A percentile compares a stretch with the other conserved stretches of the same genome.
These are phyloP conservation scores for Schizotus pectinicornis DNA, from an alignment of 2,888 invertebrate genomes.

Conservation along the genomic window DNA sequence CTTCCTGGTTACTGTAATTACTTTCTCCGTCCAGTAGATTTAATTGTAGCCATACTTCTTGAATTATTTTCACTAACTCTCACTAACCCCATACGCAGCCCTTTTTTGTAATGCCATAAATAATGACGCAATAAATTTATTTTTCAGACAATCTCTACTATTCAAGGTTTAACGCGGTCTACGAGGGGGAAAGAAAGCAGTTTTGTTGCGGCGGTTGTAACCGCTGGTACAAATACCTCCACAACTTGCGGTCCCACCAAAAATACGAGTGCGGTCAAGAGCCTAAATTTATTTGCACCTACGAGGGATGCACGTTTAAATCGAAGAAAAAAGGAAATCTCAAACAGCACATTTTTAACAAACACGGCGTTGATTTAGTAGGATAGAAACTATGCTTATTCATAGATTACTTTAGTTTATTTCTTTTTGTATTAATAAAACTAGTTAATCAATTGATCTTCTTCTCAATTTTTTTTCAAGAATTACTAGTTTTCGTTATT, in stretches of 20 bases:
- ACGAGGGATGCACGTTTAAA: constrained; percentile 42
- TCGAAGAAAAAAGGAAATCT: constrained; percentile 48
- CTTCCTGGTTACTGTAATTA: too few relatives aligned
- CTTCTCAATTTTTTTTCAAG: background rate
- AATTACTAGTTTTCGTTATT: background rate
- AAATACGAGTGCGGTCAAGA: constrained; percentile 62
- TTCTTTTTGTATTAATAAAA: background rate
- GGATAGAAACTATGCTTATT: constrained; percentile 5
- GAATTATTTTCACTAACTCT: constrained; percentile 7
- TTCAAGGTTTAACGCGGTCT: background rate
- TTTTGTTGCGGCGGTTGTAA: constrained; percentile 40
- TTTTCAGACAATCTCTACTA: constrained; percentile 16
- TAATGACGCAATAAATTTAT: constrained; percentile 15
- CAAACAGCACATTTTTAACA: constrained; percentile 53
- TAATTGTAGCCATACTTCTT: too few relatives aligned
- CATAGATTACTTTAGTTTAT: background rate
- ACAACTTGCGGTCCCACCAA: constrained; percentile 41
- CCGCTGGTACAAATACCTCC: constrained; percentile 46
- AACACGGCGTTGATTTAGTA: constrained; percentile 22
- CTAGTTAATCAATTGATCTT: background rate
- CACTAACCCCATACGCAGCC: too few relatives aligned
- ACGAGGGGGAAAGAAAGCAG: constrained; percentile 15
- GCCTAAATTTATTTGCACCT: constrained; percentile 60
- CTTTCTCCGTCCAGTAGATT: too few relatives aligned
- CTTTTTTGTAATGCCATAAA: too few relatives aligned